These are phyloP conservation scores for Caenorhabditis becei DNA, from an alignment of 2,888 invertebrate species.

Conservation along the genomic window DNA sequence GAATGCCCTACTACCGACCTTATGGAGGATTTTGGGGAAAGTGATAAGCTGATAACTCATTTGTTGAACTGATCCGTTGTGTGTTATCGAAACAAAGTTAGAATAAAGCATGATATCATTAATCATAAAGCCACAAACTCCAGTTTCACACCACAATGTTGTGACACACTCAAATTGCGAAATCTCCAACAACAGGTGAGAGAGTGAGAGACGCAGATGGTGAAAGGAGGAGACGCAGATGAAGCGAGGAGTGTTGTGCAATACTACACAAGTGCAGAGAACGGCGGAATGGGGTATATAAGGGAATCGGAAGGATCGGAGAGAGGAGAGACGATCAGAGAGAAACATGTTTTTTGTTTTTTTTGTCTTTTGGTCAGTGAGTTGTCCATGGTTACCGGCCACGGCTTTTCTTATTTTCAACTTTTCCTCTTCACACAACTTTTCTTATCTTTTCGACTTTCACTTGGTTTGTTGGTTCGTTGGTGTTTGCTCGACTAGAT, in stretches of 20 bases:
- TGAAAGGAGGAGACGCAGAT: slow-evolving; percentile 27
- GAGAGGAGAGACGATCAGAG: background rate
- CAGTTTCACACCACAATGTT: background rate
- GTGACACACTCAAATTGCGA: background rate
- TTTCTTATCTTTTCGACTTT: no score
- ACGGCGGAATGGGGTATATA: slow-evolving; percentile 20
- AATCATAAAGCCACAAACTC: background rate
- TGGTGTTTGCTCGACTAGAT: background rate
- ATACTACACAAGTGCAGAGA: slow-evolving; percentile 39
- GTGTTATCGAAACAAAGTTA: no score
- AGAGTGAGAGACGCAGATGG: background rate
- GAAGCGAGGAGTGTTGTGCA: slow-evolving; percentile 36
- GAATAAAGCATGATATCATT: background rate
- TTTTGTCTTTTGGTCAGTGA: no score
- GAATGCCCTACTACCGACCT: slow-evolving; percentile 51
- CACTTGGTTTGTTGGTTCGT: background rate
- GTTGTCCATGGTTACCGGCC: no score
- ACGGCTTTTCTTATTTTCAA: background rate
- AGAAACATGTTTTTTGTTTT: background rate
- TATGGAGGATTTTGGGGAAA: slow-evolving; percentile 52
- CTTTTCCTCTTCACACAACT: no score
- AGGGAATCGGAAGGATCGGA: background rate
- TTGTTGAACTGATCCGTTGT: no score
- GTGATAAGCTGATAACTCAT: background rate
- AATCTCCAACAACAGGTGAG: background rate